These are phyloP conservation scores for Ceratotherium simum DNA, from an alignment of 2,113 vertebrate genomes.

Conservation along the genomic window DNA sequence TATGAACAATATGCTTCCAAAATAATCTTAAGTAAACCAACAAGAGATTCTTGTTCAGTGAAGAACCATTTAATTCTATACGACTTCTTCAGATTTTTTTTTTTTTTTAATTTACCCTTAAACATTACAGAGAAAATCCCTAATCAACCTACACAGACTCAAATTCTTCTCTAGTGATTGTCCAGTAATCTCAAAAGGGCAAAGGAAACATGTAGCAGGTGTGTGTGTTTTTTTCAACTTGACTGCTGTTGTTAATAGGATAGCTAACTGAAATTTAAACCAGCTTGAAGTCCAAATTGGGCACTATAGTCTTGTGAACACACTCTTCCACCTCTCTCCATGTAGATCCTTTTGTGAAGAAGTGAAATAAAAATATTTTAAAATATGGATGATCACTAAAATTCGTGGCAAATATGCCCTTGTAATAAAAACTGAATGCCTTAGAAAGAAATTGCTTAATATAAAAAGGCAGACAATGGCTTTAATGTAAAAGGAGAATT, in stretches of 20 bases:
- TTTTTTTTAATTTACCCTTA: neutral
- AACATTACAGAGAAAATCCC: neutral
- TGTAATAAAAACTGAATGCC: neutral
- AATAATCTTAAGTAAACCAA: constrained; percentile 47
- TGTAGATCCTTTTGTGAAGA: neutral
- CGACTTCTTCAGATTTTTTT: neutral
- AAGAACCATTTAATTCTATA: neutral
- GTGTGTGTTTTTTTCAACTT: neutral
- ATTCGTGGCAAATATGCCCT: neutral
- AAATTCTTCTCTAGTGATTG: neutral
- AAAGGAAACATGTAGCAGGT: neutral
- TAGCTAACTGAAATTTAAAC: neutral
- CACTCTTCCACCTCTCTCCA: neutral
- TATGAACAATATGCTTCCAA: constrained; percentile 35
- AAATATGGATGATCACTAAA: neutral
- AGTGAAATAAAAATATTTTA: neutral
- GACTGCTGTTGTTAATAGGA: neutral
- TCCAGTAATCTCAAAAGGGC: neutral
- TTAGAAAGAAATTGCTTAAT: neutral
- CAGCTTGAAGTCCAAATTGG: neutral
- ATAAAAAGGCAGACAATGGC: neutral
- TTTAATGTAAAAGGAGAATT: neutral
- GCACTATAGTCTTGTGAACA: neutral
- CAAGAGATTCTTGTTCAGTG: constrained; percentile 51
- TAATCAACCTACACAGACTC: neutral